Percentiles rank a stretch among this genome's conserved stretches.
Evolutionary conservation across 2,113 vertebrate genomes (phyloP).

Genomic region (Clinocottus analis): DNA sequence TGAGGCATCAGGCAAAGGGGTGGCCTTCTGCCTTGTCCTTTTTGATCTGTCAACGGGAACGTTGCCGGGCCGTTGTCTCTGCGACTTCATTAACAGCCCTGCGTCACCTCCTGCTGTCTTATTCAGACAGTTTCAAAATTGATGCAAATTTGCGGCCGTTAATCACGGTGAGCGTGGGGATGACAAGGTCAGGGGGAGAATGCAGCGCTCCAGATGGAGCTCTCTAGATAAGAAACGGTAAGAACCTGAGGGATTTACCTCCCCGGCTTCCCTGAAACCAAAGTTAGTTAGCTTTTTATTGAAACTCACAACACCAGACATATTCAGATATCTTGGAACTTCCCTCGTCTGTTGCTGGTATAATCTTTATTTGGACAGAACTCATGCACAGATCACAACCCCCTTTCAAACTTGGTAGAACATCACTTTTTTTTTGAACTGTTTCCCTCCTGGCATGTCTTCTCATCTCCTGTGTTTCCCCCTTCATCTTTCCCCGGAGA

Average conservation of each 20-base stretch:
- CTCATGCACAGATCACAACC: not conserved
- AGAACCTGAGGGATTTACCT: constrained; percentile 63
- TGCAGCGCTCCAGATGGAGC: constrained; percentile 46
- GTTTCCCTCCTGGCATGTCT: constrained; percentile 5
- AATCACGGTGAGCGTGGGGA: constrained; percentile 46
- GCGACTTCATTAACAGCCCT: constrained; percentile 46
- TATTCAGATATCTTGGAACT: constrained; percentile 26
- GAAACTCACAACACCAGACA: constrained; percentile 28
- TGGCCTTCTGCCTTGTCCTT: constrained; percentile 7
- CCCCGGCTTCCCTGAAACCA: constrained; percentile 14
- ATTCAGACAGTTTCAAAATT: constrained; percentile 58
- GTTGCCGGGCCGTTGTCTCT: constrained; percentile 25
- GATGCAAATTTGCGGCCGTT: constrained; percentile 81
- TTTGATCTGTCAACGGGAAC: constrained; percentile 70
- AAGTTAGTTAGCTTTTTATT: constrained; percentile 39
- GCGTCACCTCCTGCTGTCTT: constrained; percentile 29
- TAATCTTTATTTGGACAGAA: not conserved
- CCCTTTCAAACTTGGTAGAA: constrained; percentile 1
- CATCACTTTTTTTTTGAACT: not conserved
- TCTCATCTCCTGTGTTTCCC: not conserved
- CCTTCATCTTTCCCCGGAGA: not conserved
- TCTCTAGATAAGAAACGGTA: constrained; percentile 54
- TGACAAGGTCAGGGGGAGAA: constrained; percentile 45
- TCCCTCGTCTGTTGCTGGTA: constrained; percentile 14
- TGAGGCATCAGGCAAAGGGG: not conserved